Conservation (phyloP, 2,888 invertebrate species). For the Drosophila seclusa region DNA sequence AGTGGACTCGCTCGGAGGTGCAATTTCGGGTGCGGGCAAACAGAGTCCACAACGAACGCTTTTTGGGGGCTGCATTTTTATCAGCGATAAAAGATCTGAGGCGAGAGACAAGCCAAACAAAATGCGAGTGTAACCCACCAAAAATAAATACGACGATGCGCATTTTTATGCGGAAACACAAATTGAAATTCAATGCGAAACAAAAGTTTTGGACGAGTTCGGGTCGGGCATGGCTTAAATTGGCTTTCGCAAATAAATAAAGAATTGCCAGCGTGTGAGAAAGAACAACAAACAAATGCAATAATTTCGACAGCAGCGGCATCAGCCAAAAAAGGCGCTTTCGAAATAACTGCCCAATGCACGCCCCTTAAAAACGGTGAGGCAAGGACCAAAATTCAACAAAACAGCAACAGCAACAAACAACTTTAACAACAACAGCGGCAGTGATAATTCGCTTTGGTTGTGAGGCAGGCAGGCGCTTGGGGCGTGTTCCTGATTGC, state of each 20-base stretch:
- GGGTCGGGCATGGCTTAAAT: slow-evolving; percentile 55
- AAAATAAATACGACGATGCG: slow-evolving; percentile 67
- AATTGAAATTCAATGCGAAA: slow-evolving; percentile 80
- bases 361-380: slow-evolving; percentile 42
- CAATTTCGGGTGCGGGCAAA: slow-evolving; percentile 46
- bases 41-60: slow-evolving; percentile 30
- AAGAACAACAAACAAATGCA: slow-evolving; percentile 55
- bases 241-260: slow-evolving; percentile 78
- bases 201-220: slow-evolving; percentile 54
- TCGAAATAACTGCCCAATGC: slow-evolving; percentile 64
- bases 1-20: slow-evolving; percentile 49
- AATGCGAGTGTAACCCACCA: slow-evolving; percentile 62
- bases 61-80: slow-evolving; percentile 65
- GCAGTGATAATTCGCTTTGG: slow-evolving; percentile 65
- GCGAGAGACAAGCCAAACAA: slow-evolving; percentile 60
- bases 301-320: slow-evolving; percentile 32
- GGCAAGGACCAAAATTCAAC: slow-evolving; percentile 19
- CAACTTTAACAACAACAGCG: slow-evolving; percentile 11
- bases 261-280: slow-evolving; percentile 40
- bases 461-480: slow-evolving; percentile 65
- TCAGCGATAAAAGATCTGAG: slow-evolving; percentile 76
- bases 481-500: slow-evolving; percentile 82
- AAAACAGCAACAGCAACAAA: slow-evolving; percentile 4
- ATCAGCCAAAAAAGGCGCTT: slow-evolving; percentile 61
- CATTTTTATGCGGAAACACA: slow-evolving; percentile 80